A percentile compares a stretch with the other conserved stretches of the same genome.
Evolutionary conservation across 30 jellyfish, hydroid and myxozoan genomes (phyloP).

Genomic region (Aurelia sp.): DNA sequence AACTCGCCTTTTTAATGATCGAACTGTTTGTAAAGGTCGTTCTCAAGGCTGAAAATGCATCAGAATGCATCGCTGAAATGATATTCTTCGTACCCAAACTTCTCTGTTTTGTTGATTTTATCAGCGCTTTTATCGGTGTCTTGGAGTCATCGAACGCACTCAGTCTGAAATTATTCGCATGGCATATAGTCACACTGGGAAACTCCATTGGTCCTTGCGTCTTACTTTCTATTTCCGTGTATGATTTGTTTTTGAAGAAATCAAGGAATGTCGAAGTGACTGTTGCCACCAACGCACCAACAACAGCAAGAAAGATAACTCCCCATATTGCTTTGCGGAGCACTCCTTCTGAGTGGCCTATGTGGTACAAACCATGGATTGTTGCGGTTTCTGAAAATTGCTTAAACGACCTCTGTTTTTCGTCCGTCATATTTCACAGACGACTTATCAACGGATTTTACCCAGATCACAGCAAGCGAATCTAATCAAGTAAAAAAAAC

Average conservation of each 20-base stretch:
- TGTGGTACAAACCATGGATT: slow-evolving; percentile 45
- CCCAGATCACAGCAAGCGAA: too few relatives aligned
- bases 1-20: slow-evolving; percentile 9
- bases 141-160: slow-evolving; percentile 13
- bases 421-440: not conserved
- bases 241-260: slow-evolving; percentile 3
- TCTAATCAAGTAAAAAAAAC: too few relatives aligned
- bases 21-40: slow-evolving; percentile 16
- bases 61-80: slow-evolving; percentile 13
- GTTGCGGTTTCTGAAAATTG: slow-evolving; percentile 45
- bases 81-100: not conserved
- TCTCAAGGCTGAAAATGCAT: not conserved
- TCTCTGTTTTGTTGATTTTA: not conserved
- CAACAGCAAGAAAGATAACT: not conserved
- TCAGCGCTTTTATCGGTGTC: not conserved
- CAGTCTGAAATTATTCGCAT: slow-evolving; percentile 41
- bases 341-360: slow-evolving; percentile 41
- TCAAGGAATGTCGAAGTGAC: not conserved
- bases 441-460: too few relatives aligned
- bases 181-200: slow-evolving; percentile 60
- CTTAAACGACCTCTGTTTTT: not conserved
- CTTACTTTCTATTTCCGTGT: slow-evolving; percentile 30
- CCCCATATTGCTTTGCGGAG: slow-evolving; percentile 45
- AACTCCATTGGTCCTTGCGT: slow-evolving; percentile 6
- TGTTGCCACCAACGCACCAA: not conserved